These are phyloP conservation scores for Oreonectes daqikongensis DNA, from an alignment of 2,797 vertebrate species.

Conservation along the genomic window DNA sequence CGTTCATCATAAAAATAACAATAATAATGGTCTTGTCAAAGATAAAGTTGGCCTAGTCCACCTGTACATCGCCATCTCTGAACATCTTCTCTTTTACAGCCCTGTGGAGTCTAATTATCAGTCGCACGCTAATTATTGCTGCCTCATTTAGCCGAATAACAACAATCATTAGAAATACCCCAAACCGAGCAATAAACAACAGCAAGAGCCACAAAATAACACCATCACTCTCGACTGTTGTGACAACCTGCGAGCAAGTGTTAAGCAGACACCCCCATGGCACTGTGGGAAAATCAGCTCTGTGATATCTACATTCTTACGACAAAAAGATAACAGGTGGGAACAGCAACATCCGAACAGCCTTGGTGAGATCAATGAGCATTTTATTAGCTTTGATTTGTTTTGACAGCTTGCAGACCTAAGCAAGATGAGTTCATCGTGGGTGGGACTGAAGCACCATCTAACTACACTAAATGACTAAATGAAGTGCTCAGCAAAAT, in stretches of 20 bases:
- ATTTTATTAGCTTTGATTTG: neutral
- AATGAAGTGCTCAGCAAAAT: neutral
- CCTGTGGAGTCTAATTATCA: slow-evolving; percentile 71
- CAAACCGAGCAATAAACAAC: slow-evolving; percentile 75
- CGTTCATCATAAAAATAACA: neutral
- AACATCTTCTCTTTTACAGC: slow-evolving; percentile 39
- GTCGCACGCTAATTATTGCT: slow-evolving; percentile 77
- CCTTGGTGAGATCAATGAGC: slow-evolving; percentile 4
- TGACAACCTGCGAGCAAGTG: slow-evolving; percentile 33
- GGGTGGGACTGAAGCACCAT: neutral
- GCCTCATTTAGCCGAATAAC: slow-evolving; percentile 80
- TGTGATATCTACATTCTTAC: neutral
- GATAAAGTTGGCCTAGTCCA: slow-evolving; percentile 38
- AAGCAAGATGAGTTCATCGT: neutral
- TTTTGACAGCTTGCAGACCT: neutral
- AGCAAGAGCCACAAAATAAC: slow-evolving; percentile 41
- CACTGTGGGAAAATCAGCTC: slow-evolving; percentile 23
- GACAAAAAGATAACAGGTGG: slow-evolving; percentile 4
- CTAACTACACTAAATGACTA: neutral
- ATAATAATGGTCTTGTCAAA: slow-evolving; percentile 4
- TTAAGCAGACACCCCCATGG: slow-evolving; percentile 8
- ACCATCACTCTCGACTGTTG: slow-evolving; percentile 42
- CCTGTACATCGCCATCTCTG: slow-evolving; percentile 40
- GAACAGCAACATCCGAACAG: neutral
- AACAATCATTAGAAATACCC: slow-evolving; percentile 72